Evolutionary conservation across 2,113 vertebrate species (phyloP).

Genomic region (Takifugu bimaculatus): DNA sequence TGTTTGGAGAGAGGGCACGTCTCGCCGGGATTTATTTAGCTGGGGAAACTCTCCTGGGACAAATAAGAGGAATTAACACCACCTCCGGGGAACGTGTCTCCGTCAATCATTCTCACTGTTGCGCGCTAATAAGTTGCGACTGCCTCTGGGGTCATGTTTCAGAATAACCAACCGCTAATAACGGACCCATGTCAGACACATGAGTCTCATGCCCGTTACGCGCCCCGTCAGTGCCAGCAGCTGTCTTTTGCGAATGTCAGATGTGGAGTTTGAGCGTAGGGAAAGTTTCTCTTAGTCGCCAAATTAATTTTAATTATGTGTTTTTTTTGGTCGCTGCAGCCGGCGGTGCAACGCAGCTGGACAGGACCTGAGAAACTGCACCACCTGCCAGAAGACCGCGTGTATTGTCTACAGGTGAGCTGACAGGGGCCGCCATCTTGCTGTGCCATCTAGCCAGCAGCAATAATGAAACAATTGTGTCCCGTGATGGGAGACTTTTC

Average conservation of each 20-base stretch:
- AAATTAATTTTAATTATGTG: slow-evolving; percentile 11
- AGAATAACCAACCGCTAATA: slow-evolving; percentile 57
- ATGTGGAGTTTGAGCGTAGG: slow-evolving; percentile 4
- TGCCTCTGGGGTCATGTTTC: slow-evolving; percentile 58
- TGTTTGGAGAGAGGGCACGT: slow-evolving; percentile 41
- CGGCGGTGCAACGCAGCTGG: slow-evolving; percentile 59
- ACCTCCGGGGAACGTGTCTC: slow-evolving; percentile 57
- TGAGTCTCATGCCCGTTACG: slow-evolving; percentile 13
- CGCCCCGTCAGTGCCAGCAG: slow-evolving; percentile 30
- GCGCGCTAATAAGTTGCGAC: slow-evolving; percentile 56
- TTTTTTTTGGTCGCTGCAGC: slow-evolving; percentile 37
- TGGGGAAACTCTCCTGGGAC: slow-evolving; percentile 48
- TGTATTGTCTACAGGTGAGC: slow-evolving; percentile 77
- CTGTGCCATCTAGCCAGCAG: too few relatives aligned
- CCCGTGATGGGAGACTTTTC: too few relatives aligned
- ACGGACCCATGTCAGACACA: slow-evolving; percentile 31
- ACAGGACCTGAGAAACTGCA: slow-evolving; percentile 70
- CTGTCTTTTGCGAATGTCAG: slow-evolving; percentile 7
- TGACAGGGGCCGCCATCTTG: background rate
- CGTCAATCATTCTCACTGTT: slow-evolving; percentile 61
- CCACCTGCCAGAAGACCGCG: slow-evolving; percentile 75
- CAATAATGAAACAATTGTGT: too few relatives aligned
- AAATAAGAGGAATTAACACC: slow-evolving; percentile 56
- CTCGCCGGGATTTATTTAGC: slow-evolving; percentile 57
- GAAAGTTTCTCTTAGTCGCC: slow-evolving; percentile 2